Conservation (phyloP, 1,140 invertebrate genomes). For the Sycophaga agraensis region DNA sequence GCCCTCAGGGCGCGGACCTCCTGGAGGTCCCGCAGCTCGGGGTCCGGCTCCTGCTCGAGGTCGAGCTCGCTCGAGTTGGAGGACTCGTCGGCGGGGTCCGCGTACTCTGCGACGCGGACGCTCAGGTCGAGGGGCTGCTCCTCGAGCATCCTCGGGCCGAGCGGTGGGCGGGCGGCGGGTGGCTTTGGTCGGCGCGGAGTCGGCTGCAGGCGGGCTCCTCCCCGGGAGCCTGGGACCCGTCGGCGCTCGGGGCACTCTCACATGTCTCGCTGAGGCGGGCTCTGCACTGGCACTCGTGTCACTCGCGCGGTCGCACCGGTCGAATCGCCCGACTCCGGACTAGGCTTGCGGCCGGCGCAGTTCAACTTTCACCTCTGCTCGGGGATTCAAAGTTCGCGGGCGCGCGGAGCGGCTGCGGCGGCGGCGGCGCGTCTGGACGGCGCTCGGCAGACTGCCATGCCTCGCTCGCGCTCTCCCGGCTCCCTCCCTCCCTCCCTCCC, state of each 20-base stretch:
- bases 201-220: background rate
- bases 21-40: background rate
- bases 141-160: slow-evolving; percentile 46
- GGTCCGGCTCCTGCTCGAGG: slow-evolving; percentile 19
- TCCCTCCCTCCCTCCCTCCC: background rate
- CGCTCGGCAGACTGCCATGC: slow-evolving; percentile 19
- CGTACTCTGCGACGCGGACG: slow-evolving; percentile 47
- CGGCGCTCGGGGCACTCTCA: slow-evolving; percentile 35
- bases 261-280: background rate
- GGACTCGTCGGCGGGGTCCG: slow-evolving; percentile 41
- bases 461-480: slow-evolving; percentile 10
- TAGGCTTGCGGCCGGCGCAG: no score
- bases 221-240: background rate
- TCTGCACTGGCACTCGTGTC: background rate
- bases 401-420: background rate
- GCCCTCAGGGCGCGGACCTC: slow-evolving; percentile 34
- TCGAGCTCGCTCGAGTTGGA: slow-evolving; percentile 26
- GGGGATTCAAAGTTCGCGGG: slow-evolving; percentile 15
- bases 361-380: no score
- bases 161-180: background rate
- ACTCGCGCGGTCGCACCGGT: no score
- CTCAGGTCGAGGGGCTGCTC: slow-evolving; percentile 55
- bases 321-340: no score
- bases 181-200: background rate
- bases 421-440: slow-evolving; percentile 4